Percentiles rank a stretch among this genome's conserved stretches.
Conservation (phyloP, 1,140 invertebrate genomes). For the Meloidogyne exigua region DNA sequence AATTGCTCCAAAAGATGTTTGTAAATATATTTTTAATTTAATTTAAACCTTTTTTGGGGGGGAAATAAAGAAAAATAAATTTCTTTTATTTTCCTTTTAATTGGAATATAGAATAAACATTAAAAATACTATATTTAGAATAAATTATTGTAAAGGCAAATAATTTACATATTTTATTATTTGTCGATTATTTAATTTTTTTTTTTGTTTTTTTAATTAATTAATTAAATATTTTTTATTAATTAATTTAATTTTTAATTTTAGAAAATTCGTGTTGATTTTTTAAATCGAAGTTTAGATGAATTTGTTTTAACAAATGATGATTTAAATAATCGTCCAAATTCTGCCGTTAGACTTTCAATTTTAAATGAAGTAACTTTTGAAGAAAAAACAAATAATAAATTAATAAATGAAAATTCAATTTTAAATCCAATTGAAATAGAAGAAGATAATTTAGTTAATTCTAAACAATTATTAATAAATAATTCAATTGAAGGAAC, state of each 20-base stretch:
- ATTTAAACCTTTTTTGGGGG: no score
- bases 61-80: no score
- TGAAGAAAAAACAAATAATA: neutral
- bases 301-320: neutral
- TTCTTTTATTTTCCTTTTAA: no score
- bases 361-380: neutral
- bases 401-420: neutral
- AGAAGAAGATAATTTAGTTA: neutral
- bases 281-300: conserved; percentile 1
- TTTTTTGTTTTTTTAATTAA: no score
- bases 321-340: neutral
- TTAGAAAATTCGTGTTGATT: conserved; percentile 5
- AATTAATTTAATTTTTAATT: neutral
- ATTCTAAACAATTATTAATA: no score
- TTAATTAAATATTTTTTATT: no score
- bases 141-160: no score
- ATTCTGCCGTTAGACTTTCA: neutral
- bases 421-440: conserved; percentile 4
- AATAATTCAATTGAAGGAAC: no score
- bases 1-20: neutral
- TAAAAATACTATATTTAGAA: no score
- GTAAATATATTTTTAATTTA: neutral
- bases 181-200: no score
- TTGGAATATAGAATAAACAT: no score
- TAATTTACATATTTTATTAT: no score